Percentiles rank a stretch among this genome's conserved stretches.
These are phyloP conservation scores for Philaenus spumarius DNA, from an alignment of 1,140 invertebrate genomes.

Conservation along the genomic window DNA sequence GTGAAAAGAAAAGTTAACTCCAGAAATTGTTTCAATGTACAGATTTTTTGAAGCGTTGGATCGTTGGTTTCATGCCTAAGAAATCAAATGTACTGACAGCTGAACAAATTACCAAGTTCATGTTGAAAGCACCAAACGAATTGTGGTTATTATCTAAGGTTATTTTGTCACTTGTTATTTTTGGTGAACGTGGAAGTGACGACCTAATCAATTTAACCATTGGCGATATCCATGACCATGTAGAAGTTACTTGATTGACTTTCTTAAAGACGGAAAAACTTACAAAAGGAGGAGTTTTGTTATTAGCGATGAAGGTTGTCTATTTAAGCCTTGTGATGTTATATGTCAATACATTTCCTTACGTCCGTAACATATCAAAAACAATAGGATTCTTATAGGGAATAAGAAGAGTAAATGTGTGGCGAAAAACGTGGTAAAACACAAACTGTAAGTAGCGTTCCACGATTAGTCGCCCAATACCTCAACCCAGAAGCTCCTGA, in stretches of 20 bases:
- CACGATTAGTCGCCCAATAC: neutral
- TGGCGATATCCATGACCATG: too few species aligned
- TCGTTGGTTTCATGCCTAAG: too few species aligned
- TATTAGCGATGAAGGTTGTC: neutral
- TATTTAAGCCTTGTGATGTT: neutral
- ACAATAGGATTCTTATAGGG: neutral
- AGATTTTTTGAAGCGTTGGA: too few species aligned
- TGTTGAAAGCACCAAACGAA: too few species aligned
- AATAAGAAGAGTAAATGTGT: constrained; percentile 1
- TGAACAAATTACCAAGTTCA: too few species aligned
- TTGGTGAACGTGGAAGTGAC: too few species aligned
- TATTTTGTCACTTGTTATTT: too few species aligned
- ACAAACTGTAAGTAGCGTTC: constrained; percentile 6
- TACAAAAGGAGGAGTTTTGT: neutral
- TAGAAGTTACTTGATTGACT: neutral
- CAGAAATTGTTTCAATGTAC: too few species aligned
- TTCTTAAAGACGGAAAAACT: constrained; percentile 1
- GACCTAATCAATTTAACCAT: too few species aligned
- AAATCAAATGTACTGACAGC: too few species aligned
- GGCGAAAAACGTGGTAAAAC: neutral
- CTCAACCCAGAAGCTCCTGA: neutral
- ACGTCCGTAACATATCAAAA: neutral
- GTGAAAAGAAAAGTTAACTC: too few species aligned
- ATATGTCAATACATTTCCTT: neutral
- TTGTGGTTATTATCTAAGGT: too few species aligned